Evolutionary conservation across 2,888 invertebrate genomes (phyloP).

Genomic region (Acronicta alni): DNA sequence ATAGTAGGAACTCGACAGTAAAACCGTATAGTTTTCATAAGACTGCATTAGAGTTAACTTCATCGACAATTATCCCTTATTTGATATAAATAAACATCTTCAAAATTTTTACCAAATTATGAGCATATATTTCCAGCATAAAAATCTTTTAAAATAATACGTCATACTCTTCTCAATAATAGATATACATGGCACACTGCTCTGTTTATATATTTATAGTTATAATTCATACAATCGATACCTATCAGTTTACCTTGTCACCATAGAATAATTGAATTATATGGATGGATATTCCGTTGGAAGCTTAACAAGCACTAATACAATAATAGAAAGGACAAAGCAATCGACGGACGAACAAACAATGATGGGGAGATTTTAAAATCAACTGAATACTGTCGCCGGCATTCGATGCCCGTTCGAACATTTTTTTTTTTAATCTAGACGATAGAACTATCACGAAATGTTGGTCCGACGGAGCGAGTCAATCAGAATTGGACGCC

Average conservation of each 20-base stretch:
- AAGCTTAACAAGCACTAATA: slow-evolving; percentile 85
- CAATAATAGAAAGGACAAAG: slow-evolving; percentile 64
- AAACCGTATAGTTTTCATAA: slow-evolving; percentile 75
- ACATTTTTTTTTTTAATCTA: slow-evolving; percentile 61
- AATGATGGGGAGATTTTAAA: slow-evolving; percentile 21
- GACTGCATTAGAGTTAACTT: slow-evolving; percentile 73
- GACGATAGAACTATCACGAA: slow-evolving; percentile 75
- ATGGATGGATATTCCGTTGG: slow-evolving; percentile 87
- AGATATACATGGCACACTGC: slow-evolving; percentile 88
- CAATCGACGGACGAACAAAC: slow-evolving; percentile 49
- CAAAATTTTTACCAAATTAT: slow-evolving; percentile 88
- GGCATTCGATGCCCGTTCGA: slow-evolving; percentile 77
- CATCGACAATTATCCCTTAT: slow-evolving; percentile 80
- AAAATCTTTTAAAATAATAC: slow-evolving; percentile 85
- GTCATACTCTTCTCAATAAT: slow-evolving; percentile 82
- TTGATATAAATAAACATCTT: slow-evolving; percentile 87
- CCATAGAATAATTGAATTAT: slow-evolving; percentile 88
- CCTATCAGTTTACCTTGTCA: slow-evolving; percentile 87
- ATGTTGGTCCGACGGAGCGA: slow-evolving; percentile 78
- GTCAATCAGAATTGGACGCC: slow-evolving; percentile 32
- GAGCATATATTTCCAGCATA: slow-evolving; percentile 87
- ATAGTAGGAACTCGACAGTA: slow-evolving; percentile 47
- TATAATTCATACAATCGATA: slow-evolving; percentile 78
- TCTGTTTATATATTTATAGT: slow-evolving; percentile 82
- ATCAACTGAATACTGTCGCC: slow-evolving; percentile 66